Evolutionary conservation across 2,888 invertebrate genomes (phyloP), one percentile per base, ranked within the genome.

Genomic region (Drosophila algonquin): DNA sequence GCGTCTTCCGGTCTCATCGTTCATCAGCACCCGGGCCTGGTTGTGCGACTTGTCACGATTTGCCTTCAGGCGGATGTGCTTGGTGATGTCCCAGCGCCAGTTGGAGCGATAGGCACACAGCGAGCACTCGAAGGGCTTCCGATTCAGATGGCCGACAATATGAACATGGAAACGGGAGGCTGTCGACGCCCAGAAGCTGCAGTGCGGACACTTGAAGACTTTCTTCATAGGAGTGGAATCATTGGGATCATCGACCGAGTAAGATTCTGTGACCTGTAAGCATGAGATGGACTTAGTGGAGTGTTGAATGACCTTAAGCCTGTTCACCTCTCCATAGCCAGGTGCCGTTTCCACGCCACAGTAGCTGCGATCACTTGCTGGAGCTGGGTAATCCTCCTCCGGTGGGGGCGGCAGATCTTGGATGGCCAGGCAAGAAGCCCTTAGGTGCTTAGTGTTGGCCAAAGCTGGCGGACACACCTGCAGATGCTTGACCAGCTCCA

Each of bases 41-140:
- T 95, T 94, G 91, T 98, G 98, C 46, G 95, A 95, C 59, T 95
- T 95, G 93, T 97, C 97, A 79, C 97, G 94, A 47, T 96, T 96
- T 4, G 96, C 96, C 93, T 97, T 98, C 79, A 98, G 93, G 87
- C 97, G 96, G 77, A 98, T 98, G 92, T 99, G 99, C 91, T 98
- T 97, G 35, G 97, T 97, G 70, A 98, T 97, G 93, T 98, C 98
- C 97, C 98, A 98, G 77, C 98, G 95, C 98, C 98, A 98, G 91
- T 98, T 98, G 40, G 98, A 98, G 83, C 97, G 95, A 91, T 98
- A 97, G 63, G 97, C 95, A 93, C 98, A 99, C 14, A 97, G 93
- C 0, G 98, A 98, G 93, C 99, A 99, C 92, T 98, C 97, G 91
- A 98, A 99, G 1, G 98, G 98, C 90, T 98, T 97, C 89, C 96